Base-by-base conservation (phyloP, 1,140 invertebrate species). In the Helicorthomorpha holstii region DNA sequence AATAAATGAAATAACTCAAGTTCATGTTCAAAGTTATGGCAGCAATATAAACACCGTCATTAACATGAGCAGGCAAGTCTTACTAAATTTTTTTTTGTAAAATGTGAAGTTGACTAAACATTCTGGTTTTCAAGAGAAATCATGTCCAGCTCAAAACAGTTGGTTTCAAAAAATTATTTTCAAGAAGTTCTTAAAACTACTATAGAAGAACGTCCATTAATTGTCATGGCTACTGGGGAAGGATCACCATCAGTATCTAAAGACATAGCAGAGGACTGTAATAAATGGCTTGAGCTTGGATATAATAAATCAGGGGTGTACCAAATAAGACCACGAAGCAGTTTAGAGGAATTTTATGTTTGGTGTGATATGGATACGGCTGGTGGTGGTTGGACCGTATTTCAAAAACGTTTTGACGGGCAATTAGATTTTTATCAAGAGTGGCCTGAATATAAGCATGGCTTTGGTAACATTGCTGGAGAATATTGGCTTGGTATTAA, bases 371-470 rank as follows among this genome's bases (percentile, higher is more conserved):
- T 76, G 60, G 69, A 67, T 14, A 71, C 71, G 7, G 52, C 57
- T 29, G 66, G 68, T 0, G 77, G 78, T 0, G 77, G 75, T 10
- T 81, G 79, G 79, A 77, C 74, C 26, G 71, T 67, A 51, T 65
- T 81, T 48, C 73, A 79, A 63, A 77, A 75, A 51, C 69, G 79
- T 34, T 73, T 67, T 50, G 72, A 77, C 51, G 79, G 79, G 0
- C 67, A 73, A 2, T 69, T 76, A 55, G 75, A 77, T 55, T 81
- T 82, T 58, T 73, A 71, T 53, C 70, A 74, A 52, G 66, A 68
- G 43, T 81, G 78, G 72, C 52, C 75, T 72, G 77, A 80, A 34
- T 82, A 81, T 58, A 76, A 75, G 53, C 63, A 74, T 50, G 78
- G 78, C n/a, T 80, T 80, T 57, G 78, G 77, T 23, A 79, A 79